phyloP scores from a whole-genome alignment of 30 jellyfish, hydroid and myxozoan species.

The Rhopilema esculentum region DNA sequence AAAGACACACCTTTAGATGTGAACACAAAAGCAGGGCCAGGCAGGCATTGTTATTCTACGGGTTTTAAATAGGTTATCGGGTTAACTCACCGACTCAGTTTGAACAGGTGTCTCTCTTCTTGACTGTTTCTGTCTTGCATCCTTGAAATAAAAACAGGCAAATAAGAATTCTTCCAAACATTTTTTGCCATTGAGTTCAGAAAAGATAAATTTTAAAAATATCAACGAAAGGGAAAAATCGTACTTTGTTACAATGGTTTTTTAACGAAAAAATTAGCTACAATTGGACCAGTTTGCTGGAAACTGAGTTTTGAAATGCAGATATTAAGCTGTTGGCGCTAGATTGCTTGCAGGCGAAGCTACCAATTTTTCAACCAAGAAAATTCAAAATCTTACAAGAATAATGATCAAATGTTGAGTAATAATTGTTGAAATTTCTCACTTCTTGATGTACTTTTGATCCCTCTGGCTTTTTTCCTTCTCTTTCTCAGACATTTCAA shows the following conservation, averaged over 20 bases:
- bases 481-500: constrained; percentile 2
- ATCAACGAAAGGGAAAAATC: too few species aligned
- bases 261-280: too few species aligned
- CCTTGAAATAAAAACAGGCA: background rate
- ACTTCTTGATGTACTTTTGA: constrained; percentile 44
- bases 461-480: constrained; percentile 23
- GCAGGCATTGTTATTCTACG: background rate
- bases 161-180: background rate
- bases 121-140: background rate
- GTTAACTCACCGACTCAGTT: constrained; percentile 40
- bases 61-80: background rate
- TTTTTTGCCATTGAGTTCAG: background rate
- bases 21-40: background rate
- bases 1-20: background rate
- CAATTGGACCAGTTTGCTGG: too few species aligned
- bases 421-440: background rate
- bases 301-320: too few species aligned
- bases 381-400: background rate
- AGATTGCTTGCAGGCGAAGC: too few species aligned
- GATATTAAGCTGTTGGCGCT: too few species aligned
- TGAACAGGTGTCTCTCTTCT: constrained; percentile 16
- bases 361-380: background rate
- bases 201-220: background rate
- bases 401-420: background rate
- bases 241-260: too few species aligned